These are phyloP conservation scores for Metridium senile DNA, from an alignment of 92 coral and sea anemone genomes.

Conservation along the genomic window DNA sequence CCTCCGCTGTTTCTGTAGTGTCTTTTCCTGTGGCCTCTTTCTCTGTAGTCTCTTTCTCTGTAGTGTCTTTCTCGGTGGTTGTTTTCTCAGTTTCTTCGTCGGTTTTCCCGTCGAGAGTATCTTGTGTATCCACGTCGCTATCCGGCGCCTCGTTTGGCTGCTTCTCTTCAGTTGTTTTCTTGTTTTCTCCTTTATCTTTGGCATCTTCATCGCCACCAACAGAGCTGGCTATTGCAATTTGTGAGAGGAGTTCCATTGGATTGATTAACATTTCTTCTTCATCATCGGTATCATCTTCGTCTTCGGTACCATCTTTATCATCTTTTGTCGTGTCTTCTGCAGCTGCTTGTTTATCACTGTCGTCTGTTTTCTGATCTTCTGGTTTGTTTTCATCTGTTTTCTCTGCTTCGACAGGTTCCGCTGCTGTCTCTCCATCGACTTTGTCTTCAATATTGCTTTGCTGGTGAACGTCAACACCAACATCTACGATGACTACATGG, in stretches of 20 bases:
- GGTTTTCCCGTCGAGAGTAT: neutral
- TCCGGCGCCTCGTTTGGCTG: too few species aligned
- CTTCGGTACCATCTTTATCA: neutral
- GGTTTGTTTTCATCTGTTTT: neutral
- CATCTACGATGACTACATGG: neutral
- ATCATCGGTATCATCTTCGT: neutral
- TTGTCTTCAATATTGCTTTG: neutral
- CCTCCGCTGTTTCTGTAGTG: too few species aligned
- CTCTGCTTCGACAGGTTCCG: neutral
- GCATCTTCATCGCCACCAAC: neutral
- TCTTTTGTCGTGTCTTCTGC: neutral
- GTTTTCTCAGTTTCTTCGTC: neutral
- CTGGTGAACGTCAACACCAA: slow-evolving; percentile 16
- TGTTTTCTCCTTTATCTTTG: neutral
- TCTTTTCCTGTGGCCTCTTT: too few species aligned
- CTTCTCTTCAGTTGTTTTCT: neutral
- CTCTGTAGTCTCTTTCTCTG: neutral
- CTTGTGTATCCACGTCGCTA: neutral
- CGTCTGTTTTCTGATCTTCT: neutral
- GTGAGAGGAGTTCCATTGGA: neutral
- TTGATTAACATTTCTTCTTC: neutral
- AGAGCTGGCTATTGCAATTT: neutral
- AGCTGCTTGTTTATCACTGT: neutral
- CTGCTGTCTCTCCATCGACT: neutral
- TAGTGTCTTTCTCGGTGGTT: neutral